Percentiles rank a stretch among this genome's conserved stretches.
Evolutionary conservation across 92 coral and sea anemone genomes (phyloP).

Genomic region (Epizoanthus scotinus): DNA sequence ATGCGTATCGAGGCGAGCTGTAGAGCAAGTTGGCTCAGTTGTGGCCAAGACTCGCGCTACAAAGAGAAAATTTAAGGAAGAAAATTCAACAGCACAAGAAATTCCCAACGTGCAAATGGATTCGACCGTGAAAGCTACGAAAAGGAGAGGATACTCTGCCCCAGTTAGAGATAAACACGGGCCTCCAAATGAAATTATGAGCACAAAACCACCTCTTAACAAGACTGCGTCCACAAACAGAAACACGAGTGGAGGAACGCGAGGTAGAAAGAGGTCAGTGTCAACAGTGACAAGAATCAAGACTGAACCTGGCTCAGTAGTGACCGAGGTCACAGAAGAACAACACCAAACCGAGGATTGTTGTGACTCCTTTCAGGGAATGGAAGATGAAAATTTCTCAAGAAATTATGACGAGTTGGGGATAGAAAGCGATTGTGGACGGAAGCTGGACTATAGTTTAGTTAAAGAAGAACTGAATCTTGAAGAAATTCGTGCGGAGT

Average conservation of each 20-base stretch:
- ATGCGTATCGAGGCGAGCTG: not conserved
- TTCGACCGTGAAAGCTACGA: not conserved
- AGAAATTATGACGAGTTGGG: not conserved
- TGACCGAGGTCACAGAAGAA: not conserved
- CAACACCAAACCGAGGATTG: not conserved
- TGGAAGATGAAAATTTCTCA: not conserved
- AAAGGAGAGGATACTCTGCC: not conserved
- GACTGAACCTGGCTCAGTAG: not conserved
- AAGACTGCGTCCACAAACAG: not conserved
- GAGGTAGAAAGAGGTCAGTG: not conserved
- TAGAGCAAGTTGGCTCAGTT: not conserved
- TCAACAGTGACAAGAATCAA: not conserved
- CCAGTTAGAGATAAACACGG: not conserved
- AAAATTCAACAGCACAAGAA: not conserved
- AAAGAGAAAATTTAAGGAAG: not conserved
- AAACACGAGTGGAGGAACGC: not conserved
- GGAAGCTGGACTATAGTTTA: not conserved
- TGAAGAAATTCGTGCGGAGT: conserved; percentile 17
- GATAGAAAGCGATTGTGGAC: not conserved
- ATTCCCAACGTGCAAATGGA: not conserved
- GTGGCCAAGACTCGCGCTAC: not conserved
- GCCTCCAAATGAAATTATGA: not conserved
- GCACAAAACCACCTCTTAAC: not conserved
- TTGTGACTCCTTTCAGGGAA: not conserved
- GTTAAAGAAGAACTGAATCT: conserved; percentile 15